These are phyloP conservation scores for Clarias platycephalus DNA, from an alignment of 2,797 vertebrate species.

Conservation along the genomic window DNA sequence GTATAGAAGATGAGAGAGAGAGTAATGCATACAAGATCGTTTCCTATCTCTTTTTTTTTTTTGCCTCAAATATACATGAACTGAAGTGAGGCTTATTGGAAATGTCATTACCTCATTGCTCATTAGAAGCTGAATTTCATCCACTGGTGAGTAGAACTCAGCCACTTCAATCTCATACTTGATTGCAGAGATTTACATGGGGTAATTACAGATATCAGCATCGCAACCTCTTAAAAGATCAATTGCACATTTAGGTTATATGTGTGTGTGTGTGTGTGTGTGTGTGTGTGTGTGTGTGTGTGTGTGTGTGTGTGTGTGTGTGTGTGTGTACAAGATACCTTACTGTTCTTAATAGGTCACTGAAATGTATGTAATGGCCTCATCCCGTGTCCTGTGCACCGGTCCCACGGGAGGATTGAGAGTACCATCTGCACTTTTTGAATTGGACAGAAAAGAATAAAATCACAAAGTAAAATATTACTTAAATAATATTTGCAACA, in stretches of 20 bases:
- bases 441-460: constrained; percentile 2
- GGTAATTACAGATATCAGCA: constrained; percentile 74
- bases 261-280: constrained; percentile 29
- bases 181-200: constrained; percentile 74
- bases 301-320: constrained; percentile 27
- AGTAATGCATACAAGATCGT: constrained; percentile 1
- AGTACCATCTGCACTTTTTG: constrained; percentile 18
- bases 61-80: constrained; percentile 12
- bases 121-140: constrained; percentile 31
- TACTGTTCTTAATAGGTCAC: constrained; percentile 78
- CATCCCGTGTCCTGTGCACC: constrained; percentile 55
- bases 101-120: constrained; percentile 45
- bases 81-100: constrained; percentile 11
- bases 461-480: constrained; percentile 56
- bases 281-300: constrained; percentile 51
- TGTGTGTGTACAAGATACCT: constrained; percentile 65
- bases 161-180: constrained; percentile 69
- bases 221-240: constrained; percentile 72
- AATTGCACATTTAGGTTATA: constrained; percentile 80
- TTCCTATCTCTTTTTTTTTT: constrained; percentile 11
- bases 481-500: constrained; percentile 59
- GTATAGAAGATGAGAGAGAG: no score
- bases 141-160: constrained; percentile 5
- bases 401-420: constrained; percentile 59
- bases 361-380: constrained; percentile 73